phyloP scores from a whole-genome alignment of 2,113 vertebrate genomes.

The Lophochroa leadbeateri region DNA sequence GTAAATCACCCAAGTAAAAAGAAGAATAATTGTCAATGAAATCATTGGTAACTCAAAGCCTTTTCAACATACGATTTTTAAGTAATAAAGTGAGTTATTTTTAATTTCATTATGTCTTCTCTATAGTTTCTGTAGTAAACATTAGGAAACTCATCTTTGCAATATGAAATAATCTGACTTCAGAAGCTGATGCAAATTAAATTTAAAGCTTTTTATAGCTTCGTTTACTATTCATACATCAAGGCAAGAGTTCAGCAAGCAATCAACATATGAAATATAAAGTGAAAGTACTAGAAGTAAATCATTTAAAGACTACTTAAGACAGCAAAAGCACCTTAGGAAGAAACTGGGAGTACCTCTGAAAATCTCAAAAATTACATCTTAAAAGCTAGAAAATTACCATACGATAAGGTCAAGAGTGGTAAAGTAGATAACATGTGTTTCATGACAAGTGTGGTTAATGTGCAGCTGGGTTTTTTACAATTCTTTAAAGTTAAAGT shows the following conservation, averaged over 20 bases:
- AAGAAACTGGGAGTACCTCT: constrained; percentile 38
- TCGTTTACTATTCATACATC: constrained; percentile 42
- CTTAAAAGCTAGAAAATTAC: constrained; percentile 57
- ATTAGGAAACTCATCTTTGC: not conserved
- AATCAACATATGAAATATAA: constrained; percentile 56
- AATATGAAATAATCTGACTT: not conserved
- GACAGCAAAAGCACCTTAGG: constrained; percentile 57
- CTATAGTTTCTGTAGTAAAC: not conserved
- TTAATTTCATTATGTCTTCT: not conserved
- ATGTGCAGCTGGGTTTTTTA: constrained; percentile 54
- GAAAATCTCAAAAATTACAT: constrained; percentile 55
- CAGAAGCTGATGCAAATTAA: constrained; percentile 19
- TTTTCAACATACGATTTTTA: not conserved
- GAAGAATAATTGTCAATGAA: not conserved
- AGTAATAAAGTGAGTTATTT: not conserved
- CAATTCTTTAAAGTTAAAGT: constrained; percentile 7
- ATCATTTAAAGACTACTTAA: constrained; percentile 52
- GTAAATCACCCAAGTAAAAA: not conserved
- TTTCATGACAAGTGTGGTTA: constrained; percentile 19
- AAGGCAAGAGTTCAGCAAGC: constrained; percentile 39
- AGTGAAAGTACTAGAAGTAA: constrained; percentile 40
- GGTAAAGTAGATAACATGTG: constrained; percentile 53
- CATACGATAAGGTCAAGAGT: constrained; percentile 64
- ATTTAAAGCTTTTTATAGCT: constrained; percentile 51
- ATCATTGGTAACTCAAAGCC: not conserved